Evolutionary conservation across 2,888 invertebrate genomes (phyloP).

Genomic region (Pocota personata): DNA sequence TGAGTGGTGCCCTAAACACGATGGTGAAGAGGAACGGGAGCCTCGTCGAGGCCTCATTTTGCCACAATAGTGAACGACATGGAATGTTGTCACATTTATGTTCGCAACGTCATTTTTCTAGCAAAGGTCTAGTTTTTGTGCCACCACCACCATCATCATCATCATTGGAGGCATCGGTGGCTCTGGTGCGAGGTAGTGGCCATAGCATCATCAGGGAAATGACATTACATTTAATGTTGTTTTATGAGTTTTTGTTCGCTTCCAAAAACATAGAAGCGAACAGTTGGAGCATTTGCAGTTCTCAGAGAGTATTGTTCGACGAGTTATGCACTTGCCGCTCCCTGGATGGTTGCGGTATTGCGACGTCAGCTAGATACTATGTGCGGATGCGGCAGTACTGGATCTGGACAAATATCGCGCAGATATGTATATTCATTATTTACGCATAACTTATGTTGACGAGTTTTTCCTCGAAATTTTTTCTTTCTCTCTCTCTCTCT

Average conservation of each 20-base stretch:
- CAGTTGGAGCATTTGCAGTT: constrained; percentile 25
- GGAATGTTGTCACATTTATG: constrained; percentile 76
- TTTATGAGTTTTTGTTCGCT: constrained; percentile 75
- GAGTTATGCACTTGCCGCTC: constrained; percentile 52
- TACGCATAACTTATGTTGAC: constrained; percentile 61
- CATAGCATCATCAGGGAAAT: constrained; percentile 67
- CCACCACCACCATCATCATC: constrained; percentile 23
- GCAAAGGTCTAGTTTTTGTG: constrained; percentile 75
- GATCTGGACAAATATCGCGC: constrained; percentile 49
- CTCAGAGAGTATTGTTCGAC: constrained; percentile 29
- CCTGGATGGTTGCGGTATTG: constrained; percentile 41
- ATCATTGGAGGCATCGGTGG: neutral
- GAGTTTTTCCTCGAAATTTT: constrained; percentile 47
- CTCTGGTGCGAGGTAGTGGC: neutral
- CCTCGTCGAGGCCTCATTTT: constrained; percentile 39
- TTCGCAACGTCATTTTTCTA: constrained; percentile 74
- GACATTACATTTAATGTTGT: constrained; percentile 75
- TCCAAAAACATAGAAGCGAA: constrained; percentile 55
- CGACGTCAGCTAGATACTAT: neutral
- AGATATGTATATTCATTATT: constrained; percentile 69
- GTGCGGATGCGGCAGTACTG: constrained; percentile 5
- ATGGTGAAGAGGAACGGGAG: neutral
- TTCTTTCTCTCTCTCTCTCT: neutral
- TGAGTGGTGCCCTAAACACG: constrained; percentile 38
- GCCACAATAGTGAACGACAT: constrained; percentile 69